Conservation (phyloP, 2,888 invertebrate genomes). For the Limnephilus lunatus region DNA sequence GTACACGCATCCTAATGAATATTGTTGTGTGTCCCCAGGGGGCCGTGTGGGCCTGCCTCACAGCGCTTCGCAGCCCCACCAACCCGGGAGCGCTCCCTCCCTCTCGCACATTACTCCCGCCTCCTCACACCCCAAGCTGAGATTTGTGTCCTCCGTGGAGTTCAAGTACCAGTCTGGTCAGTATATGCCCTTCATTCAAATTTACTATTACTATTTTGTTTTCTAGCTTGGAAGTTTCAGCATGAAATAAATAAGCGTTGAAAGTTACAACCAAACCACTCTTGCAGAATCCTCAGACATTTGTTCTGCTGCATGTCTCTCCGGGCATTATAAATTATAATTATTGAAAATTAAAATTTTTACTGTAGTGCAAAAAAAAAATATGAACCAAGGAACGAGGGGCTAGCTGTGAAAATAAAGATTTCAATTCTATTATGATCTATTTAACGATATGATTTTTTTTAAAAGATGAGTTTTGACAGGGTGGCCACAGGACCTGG, state of each 20-base stretch:
- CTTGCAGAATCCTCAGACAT: no score
- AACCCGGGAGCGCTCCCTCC: constrained; percentile 68
- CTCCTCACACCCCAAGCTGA: constrained; percentile 80
- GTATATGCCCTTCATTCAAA: background rate
- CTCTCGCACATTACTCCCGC: constrained; percentile 70
- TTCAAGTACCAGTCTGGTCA: constrained; percentile 86
- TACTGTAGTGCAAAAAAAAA: no score
- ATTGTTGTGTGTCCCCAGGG: background rate
- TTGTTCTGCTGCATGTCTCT: no score
- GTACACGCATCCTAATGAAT: background rate
- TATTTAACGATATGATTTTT: no score
- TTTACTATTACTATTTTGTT: constrained; percentile 67
- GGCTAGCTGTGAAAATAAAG: no score
- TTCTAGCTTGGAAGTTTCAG: constrained; percentile 12
- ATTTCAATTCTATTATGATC: no score
- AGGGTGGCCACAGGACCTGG: no score
- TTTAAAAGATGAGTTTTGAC: no score
- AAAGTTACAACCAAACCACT: no score
- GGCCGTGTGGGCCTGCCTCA: constrained; percentile 68
- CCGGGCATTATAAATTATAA: no score
- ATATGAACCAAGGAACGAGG: no score
- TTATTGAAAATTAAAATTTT: no score
- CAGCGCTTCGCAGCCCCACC: constrained; percentile 66
- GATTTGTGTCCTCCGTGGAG: constrained; percentile 90
- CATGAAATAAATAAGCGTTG: background rate